Percentiles rank a stretch among this genome's conserved stretches.
Conservation (phyloP, 1,140 invertebrate species). For the Sinella curviseta region DNA sequence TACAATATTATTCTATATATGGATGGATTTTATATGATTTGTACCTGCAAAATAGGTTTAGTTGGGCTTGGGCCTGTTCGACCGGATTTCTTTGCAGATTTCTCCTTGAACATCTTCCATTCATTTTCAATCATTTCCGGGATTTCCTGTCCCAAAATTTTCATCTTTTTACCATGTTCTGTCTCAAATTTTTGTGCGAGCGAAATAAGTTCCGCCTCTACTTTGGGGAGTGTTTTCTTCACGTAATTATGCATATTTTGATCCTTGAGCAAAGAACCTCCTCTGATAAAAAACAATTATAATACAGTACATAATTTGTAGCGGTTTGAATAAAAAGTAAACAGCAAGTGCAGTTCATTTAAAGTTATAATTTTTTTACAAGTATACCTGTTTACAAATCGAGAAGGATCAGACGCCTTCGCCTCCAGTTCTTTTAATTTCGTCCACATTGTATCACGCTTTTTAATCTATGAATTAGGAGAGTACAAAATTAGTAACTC, state of each 20-base stretch:
- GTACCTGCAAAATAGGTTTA: not conserved
- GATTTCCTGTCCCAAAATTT: conserved; percentile 31
- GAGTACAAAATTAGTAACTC: conserved; percentile 13
- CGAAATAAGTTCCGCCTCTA: conserved; percentile 21
- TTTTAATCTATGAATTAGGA: not conserved
- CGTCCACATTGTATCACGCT: conserved; percentile 34
- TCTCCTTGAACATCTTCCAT: conserved; percentile 13
- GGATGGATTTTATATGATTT: not conserved
- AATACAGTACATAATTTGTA: not conserved
- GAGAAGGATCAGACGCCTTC: conserved; percentile 21
- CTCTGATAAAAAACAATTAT: too few species aligned
- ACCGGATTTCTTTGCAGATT: not conserved
- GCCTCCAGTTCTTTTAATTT: conserved; percentile 28
- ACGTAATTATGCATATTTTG: conserved; percentile 26
- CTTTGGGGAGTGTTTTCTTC: conserved; percentile 30
- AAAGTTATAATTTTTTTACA: not conserved
- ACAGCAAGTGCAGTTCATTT: not conserved
- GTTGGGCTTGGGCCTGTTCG: not conserved
- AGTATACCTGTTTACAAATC: conserved; percentile 35
- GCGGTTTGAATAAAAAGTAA: not conserved
- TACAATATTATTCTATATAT: not conserved
- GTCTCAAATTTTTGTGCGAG: conserved; percentile 31
- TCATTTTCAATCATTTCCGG: conserved; percentile 26
- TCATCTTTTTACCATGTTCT: conserved; percentile 32
- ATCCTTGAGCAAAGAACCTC: conserved; percentile 33